Conservation (phyloP, 37 sponge, comb jelly and placozoan species). For the Beroe forskalii region DNA sequence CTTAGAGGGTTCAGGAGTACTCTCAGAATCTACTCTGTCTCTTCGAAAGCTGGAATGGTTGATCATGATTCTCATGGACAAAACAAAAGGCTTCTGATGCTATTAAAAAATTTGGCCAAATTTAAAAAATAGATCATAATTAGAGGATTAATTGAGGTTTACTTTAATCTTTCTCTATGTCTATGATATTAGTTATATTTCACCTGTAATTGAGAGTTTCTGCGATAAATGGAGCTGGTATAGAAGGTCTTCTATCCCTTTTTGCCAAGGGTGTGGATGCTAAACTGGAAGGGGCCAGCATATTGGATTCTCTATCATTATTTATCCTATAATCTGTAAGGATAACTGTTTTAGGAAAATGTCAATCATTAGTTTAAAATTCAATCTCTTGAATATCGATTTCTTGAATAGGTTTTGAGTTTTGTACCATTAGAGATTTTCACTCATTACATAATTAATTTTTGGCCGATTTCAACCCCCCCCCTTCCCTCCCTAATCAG, state of each 20-base stretch:
- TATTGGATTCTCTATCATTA: not conserved
- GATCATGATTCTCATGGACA: too few relatives aligned
- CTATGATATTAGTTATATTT: not conserved
- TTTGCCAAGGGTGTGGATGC: not conserved
- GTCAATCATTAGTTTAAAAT: too few relatives aligned
- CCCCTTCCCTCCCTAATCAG: too few relatives aligned
- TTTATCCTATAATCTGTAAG: not conserved
- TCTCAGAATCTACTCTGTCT: not conserved
- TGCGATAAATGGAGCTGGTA: not conserved
- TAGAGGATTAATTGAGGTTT: not conserved
- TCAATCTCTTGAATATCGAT: too few relatives aligned
- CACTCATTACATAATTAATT: too few relatives aligned
- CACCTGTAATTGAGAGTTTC: not conserved
- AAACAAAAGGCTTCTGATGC: too few relatives aligned
- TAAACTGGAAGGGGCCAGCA: not conserved
- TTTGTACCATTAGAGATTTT: too few relatives aligned
- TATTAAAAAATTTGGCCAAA: not conserved
- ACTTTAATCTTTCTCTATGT: not conserved
- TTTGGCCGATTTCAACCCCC: too few relatives aligned
- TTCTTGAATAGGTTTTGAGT: too few relatives aligned
- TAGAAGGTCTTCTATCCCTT: not conserved
- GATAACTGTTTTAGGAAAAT: too few relatives aligned
- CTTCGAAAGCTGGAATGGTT: not conserved
- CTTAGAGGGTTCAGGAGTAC: constrained; percentile 56
- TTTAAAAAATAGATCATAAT: not conserved